phyloP scores from a whole-genome alignment of 2,113 vertebrate genomes.

The Mobula birostris region DNA sequence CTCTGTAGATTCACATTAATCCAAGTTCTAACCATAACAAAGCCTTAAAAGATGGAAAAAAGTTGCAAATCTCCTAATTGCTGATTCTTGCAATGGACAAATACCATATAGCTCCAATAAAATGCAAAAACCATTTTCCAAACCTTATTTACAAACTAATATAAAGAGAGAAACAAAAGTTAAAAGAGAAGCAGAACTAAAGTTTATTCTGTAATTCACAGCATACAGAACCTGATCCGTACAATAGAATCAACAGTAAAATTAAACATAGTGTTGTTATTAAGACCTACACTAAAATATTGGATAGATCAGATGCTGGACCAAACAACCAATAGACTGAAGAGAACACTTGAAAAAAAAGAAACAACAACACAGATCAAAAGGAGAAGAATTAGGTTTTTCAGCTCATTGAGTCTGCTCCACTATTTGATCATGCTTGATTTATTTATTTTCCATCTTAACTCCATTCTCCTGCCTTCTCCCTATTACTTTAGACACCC shows the following conservation, averaged over 20 bases:
- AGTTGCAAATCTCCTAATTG: not conserved
- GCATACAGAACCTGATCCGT: not conserved
- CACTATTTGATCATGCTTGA: no score
- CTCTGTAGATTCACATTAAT: not conserved
- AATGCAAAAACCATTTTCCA: constrained; percentile 30
- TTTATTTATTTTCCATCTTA: no score
- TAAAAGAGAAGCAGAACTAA: not conserved
- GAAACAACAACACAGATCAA: no score
- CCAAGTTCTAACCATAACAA: not conserved
- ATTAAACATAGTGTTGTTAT: not conserved
- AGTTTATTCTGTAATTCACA: not conserved
- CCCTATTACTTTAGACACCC: no score
- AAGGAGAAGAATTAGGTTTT: no score
- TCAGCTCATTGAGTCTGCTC: no score
- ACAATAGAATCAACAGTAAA: not conserved
- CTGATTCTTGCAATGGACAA: not conserved
- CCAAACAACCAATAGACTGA: not conserved
- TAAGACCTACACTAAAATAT: not conserved
- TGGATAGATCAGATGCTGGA: not conserved
- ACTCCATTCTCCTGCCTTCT: no score
- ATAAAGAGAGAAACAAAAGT: not conserved
- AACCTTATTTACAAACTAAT: not conserved
- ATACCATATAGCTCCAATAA: constrained; percentile 43
- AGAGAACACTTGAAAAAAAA: not conserved
- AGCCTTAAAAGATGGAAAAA: not conserved